Evolutionary conservation across 2,113 vertebrate genomes (phyloP).

Genomic region (Aramus guarauna): DNA sequence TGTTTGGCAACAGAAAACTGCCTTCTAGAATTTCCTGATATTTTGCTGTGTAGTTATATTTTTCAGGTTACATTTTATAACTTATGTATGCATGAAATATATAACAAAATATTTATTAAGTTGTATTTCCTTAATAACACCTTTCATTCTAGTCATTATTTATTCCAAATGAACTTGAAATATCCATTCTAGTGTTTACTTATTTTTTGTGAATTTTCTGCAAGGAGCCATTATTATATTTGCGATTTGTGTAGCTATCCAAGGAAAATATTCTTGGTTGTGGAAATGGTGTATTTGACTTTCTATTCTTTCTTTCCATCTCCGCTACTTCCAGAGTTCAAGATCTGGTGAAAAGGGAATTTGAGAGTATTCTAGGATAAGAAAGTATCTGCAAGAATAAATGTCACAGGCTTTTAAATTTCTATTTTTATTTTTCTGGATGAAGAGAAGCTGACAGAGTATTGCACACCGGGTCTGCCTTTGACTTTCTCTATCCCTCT

Average conservation of each 20-base stretch:
- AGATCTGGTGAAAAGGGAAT: neutral
- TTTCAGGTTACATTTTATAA: neutral
- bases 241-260: neutral
- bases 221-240: neutral
- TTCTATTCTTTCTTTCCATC: neutral
- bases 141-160: neutral
- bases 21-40: neutral
- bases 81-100: neutral
- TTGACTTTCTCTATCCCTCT: neutral
- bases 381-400: neutral
- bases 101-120: neutral
- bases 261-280: neutral
- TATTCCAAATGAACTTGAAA: neutral
- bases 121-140: neutral
- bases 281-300: neutral
- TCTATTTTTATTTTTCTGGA: neutral
- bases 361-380: neutral
- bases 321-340: neutral
- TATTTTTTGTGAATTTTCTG: neutral
- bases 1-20: neutral
- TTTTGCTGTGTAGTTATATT: neutral
- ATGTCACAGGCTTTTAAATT: neutral
- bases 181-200: neutral
- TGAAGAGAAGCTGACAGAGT: neutral
- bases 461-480: neutral